Conservation (phyloP, 2,888 invertebrate genomes). For the Pollenia angustigena region DNA sequence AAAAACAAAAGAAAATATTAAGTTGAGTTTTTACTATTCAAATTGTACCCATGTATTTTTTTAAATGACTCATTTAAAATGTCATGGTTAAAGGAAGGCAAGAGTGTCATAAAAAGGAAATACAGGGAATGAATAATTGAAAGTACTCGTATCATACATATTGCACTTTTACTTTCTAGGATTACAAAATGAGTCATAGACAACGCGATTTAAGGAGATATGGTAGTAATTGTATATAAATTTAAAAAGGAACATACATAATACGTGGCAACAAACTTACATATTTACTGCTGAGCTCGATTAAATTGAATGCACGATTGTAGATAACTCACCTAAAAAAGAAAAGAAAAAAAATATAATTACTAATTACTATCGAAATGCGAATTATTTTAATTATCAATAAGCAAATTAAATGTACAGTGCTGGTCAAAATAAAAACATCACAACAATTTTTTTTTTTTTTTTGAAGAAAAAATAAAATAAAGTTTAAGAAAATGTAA, state of each 20-base stretch:
- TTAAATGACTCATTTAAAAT: constrained; percentile 62
- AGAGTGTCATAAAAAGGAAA: not conserved
- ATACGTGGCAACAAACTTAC: constrained; percentile 45
- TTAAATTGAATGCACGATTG: not conserved
- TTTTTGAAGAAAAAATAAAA: too few relatives aligned
- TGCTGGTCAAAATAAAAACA: too few relatives aligned
- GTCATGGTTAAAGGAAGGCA: constrained; percentile 48
- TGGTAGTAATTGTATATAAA: constrained; percentile 4
- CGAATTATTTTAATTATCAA: too few relatives aligned
- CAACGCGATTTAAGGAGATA: not conserved
- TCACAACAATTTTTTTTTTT: too few relatives aligned
- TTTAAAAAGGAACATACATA: not conserved
- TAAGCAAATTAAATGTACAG: too few relatives aligned
- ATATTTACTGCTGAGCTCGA: constrained; percentile 16
- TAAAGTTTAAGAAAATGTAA: too few relatives aligned
- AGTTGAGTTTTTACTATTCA: not conserved
- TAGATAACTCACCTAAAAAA: constrained; percentile 60
- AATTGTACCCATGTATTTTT: not conserved
- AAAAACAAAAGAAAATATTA: not conserved
- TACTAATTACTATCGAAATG: too few relatives aligned
- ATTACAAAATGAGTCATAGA: constrained; percentile 55
- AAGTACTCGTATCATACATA: constrained; percentile 35
- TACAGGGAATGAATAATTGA: constrained; percentile 20
- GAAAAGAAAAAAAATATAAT: constrained; percentile 1
- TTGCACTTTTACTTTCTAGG: constrained; percentile 67